Conservation (phyloP, 2,113 vertebrate genomes). For the Labeo rohita region DNA sequence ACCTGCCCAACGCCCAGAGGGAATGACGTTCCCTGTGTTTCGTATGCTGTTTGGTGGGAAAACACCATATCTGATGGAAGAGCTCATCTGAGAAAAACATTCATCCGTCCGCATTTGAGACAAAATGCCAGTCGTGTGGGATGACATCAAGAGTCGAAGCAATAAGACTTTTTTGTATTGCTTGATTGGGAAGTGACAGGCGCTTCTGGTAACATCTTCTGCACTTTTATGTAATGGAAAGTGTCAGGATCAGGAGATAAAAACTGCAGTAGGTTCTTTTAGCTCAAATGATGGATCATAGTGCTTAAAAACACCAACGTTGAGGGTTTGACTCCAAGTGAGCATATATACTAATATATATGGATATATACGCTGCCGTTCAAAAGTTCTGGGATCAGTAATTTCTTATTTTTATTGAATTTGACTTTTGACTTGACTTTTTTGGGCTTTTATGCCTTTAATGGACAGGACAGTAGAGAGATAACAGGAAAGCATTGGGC, state of each 20-base stretch:
- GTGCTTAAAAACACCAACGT: background rate
- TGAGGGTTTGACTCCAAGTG: background rate
- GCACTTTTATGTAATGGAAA: conserved; percentile 5
- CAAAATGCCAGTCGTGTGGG: background rate
- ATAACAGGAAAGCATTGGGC: too few species aligned
- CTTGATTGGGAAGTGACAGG: background rate
- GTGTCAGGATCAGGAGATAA: background rate
- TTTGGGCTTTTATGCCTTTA: too few species aligned
- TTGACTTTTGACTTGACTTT: too few species aligned
- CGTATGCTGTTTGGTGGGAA: background rate
- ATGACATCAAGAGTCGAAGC: background rate
- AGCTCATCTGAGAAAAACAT: conserved; percentile 23
- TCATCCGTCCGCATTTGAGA: background rate
- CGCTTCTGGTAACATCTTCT: background rate
- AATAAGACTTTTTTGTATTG: background rate
- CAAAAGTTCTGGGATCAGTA: background rate
- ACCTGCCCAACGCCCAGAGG: background rate
- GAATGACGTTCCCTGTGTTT: background rate
- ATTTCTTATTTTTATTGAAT: too few species aligned
- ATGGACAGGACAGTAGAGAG: too few species aligned
- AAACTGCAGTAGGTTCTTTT: background rate
- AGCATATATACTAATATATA: background rate
- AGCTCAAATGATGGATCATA: background rate
- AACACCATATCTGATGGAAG: background rate
- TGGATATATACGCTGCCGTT: too few species aligned